Evolutionary conservation across 2,797 vertebrate genomes (phyloP).

Genomic region (Sebastolobus altivelis): DNA sequence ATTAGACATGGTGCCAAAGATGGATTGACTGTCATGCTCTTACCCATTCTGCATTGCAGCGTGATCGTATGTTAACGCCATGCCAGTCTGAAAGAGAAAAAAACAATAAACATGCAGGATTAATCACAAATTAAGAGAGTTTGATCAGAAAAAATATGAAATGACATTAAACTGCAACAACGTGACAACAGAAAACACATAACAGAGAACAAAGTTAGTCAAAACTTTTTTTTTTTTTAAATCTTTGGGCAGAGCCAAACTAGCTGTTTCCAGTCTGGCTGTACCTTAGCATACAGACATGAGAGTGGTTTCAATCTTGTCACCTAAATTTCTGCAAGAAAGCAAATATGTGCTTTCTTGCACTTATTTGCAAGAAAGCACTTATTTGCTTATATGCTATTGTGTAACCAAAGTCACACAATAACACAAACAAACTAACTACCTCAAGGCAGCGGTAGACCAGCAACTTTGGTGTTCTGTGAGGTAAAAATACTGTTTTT

Average conservation of each 20-base stretch:
- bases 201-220: neutral
- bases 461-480: no score
- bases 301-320: neutral
- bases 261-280: neutral
- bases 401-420: no score
- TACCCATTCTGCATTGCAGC: constrained; percentile 98
- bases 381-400: no score
- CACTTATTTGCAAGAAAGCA: no score
- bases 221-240: neutral
- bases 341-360: no score
- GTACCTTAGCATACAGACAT: neutral
- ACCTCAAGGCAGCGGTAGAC: no score
- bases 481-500: no score
- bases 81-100: constrained; percentile 90
- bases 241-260: neutral
- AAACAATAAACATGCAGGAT: constrained; percentile 3
- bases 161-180: neutral
- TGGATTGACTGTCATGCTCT: constrained; percentile 72
- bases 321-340: no score
- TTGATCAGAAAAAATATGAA: neutral
- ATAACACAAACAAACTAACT: no score
- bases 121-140: constrained; percentile 22
- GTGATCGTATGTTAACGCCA: constrained; percentile 97
- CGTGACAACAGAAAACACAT: neutral
- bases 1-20: constrained; percentile 61